Conservation (phyloP, 2,888 invertebrate genomes). For the Carterocephalus palaemon region DNA sequence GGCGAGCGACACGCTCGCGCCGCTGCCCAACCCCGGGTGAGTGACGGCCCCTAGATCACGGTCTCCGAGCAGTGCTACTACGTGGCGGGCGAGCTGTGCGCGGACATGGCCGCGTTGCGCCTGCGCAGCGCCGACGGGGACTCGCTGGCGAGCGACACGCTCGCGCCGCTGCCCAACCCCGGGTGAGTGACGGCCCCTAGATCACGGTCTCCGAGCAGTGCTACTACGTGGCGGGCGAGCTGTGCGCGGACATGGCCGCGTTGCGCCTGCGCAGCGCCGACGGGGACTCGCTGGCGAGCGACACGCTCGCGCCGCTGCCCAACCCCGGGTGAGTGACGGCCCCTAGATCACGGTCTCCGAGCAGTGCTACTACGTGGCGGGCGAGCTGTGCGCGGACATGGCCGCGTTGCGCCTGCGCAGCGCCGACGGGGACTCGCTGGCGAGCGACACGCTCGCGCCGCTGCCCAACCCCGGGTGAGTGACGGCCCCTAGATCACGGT, state of each 20-base stretch:
- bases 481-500: no score
- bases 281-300: slow-evolving; percentile 69
- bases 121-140: slow-evolving; percentile 73
- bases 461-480: slow-evolving; percentile 81
- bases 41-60: no score
- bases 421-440: slow-evolving; percentile 68
- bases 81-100: slow-evolving; percentile 90
- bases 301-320: slow-evolving; percentile 89
- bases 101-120: slow-evolving; percentile 83
- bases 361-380: slow-evolving; percentile 99
- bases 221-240: slow-evolving; percentile 97
- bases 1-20: slow-evolving; percentile 85
- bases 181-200: slow-evolving; percentile 41
- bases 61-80: no score
- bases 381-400: slow-evolving; percentile 83
- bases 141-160: slow-evolving; percentile 81
- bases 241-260: slow-evolving; percentile 80
- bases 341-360: no score
- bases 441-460: slow-evolving; percentile 86
- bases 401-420: slow-evolving; percentile 81
- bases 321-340: slow-evolving; percentile 66
- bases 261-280: slow-evolving; percentile 80
- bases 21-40: slow-evolving; percentile 82
- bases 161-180: slow-evolving; percentile 87
- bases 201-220: no score